These are phyloP conservation scores for Notechis scutatus DNA, from an alignment of 2,113 vertebrate species.

Conservation along the genomic window DNA sequence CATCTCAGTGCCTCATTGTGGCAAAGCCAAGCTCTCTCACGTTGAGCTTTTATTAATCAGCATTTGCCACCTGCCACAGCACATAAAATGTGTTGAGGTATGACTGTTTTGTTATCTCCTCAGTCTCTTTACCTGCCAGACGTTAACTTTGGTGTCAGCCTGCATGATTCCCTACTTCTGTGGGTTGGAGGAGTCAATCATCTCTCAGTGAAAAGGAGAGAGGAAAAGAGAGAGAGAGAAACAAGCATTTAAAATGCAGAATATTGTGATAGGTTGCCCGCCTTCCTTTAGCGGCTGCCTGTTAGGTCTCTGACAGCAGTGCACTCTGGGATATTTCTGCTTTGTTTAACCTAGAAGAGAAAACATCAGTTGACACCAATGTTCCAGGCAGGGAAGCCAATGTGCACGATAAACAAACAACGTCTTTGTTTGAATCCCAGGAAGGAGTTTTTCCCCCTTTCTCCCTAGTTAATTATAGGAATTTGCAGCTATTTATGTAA, in stretches of 20 bases:
- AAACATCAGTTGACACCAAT: conserved; percentile 67
- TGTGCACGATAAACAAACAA: conserved; percentile 72
- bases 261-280: neutral
- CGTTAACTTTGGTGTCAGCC: neutral
- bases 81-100: neutral
- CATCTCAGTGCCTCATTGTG: neutral
- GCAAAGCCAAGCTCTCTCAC: neutral
- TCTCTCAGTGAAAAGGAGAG: conserved; percentile 18
- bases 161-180: accelerated
- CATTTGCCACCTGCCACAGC: neutral
- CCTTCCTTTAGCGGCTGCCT: conserved; percentile 28
- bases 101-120: neutral
- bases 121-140: accelerated
- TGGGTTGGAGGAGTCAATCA: neutral
- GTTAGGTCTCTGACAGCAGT: conserved; percentile 42
- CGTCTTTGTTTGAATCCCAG: conserved; percentile 77
- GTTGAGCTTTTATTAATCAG: neutral
- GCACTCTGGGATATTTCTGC: conserved; percentile 57
- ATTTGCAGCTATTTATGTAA: conserved; percentile 80
- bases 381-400: conserved; percentile 68
- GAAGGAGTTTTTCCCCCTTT: conserved; percentile 63
- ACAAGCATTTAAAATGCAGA: conserved; percentile 35
- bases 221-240: no score
- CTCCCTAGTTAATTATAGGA: conserved; percentile 78
- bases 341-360: conserved; percentile 73